These are phyloP conservation scores for Popillia japonica DNA, from an alignment of 1,140 invertebrate genomes.

Conservation along the genomic window DNA sequence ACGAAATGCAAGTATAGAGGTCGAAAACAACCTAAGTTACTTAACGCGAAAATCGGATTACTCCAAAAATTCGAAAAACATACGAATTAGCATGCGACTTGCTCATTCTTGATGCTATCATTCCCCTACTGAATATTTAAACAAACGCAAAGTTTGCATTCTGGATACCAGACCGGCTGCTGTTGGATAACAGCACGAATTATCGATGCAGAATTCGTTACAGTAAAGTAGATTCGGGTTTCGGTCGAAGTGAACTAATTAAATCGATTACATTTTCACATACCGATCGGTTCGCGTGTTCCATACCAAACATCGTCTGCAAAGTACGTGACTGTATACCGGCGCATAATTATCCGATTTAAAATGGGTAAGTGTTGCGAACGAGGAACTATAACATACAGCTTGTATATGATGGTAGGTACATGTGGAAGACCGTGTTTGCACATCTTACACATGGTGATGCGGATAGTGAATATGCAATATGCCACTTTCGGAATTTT, in stretches of 20 bases:
- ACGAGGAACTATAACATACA: conserved; percentile 4
- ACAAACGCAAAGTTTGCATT: background rate
- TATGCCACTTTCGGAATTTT: background rate
- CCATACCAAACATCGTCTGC: background rate
- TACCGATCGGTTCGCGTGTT: conserved; percentile 8
- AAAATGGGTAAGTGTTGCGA: background rate
- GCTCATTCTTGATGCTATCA: background rate
- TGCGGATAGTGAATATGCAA: conserved; percentile 1
- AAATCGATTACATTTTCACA: conserved; percentile 19
- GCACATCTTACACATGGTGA: background rate
- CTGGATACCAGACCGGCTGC: background rate
- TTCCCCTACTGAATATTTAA: background rate
- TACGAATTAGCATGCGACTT: background rate
- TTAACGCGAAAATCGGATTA: background rate
- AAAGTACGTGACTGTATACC: background rate
- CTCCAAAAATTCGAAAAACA: background rate
- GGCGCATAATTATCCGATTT: background rate
- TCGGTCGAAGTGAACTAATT: background rate
- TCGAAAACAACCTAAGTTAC: background rate
- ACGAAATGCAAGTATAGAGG: background rate
- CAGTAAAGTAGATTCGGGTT: conserved; percentile 8
- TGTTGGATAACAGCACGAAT: background rate
- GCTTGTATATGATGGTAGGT: background rate
- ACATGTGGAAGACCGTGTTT: too few relatives aligned
- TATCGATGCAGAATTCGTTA: conserved; percentile 2